A percentile compares a stretch with the other conserved stretches of the same genome.
These are phyloP conservation scores for Brachyistius frenatus DNA, from an alignment of 2,113 vertebrate genomes.

Conservation along the genomic window DNA sequence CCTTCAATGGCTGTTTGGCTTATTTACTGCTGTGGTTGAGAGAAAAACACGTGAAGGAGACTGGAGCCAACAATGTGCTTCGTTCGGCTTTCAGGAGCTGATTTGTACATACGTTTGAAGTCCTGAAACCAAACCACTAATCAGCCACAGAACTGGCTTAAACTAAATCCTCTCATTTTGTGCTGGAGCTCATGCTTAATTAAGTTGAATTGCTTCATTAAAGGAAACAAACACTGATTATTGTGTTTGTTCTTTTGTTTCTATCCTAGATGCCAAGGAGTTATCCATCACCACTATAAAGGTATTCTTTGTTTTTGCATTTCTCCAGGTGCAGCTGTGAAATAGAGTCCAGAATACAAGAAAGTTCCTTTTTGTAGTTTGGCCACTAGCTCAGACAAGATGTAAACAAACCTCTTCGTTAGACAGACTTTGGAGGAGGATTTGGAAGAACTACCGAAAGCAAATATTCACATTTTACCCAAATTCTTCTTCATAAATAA, in stretches of 20 bases:
- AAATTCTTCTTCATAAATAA: no score
- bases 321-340: not conserved
- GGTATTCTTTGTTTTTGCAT: slow-evolving; percentile 53
- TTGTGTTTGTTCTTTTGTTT: slow-evolving; percentile 39
- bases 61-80: slow-evolving; percentile 44
- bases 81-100: slow-evolving; percentile 52
- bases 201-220: slow-evolving; percentile 19
- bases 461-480: no score
- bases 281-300: slow-evolving; percentile 88
- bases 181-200: slow-evolving; percentile 27
- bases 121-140: slow-evolving; percentile 34
- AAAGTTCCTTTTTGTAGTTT: not conserved
- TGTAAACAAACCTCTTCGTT: no score
- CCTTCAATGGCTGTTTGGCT: slow-evolving; percentile 52
- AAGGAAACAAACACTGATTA: slow-evolving; percentile 24
- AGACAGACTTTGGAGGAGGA: no score
- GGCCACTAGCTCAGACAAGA: no score
- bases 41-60: slow-evolving; percentile 55
- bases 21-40: slow-evolving; percentile 61
- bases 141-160: slow-evolving; percentile 24
- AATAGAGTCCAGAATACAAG: not conserved
- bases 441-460: no score
- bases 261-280: slow-evolving; percentile 71
- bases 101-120: slow-evolving; percentile 17
- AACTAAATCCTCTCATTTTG: slow-evolving; percentile 38